Evolutionary conservation across 2,888 invertebrate genomes (phyloP).

Genomic region (Anthrax anthrax): DNA sequence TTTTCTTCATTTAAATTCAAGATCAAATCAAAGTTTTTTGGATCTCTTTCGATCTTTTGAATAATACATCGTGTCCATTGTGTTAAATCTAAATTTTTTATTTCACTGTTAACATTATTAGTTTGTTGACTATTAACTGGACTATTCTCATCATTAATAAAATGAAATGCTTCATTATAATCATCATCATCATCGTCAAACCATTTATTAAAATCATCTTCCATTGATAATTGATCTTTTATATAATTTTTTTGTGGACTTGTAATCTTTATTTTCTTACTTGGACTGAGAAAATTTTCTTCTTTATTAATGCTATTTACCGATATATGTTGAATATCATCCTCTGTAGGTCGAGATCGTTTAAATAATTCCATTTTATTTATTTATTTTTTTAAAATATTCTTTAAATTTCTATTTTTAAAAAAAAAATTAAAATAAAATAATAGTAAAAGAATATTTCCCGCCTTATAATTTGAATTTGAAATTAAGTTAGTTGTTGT

Average conservation of each 20-base stretch:
- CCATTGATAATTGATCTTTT: not conserved
- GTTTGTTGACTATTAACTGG: not conserved
- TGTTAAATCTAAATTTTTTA: slow-evolving; percentile 21
- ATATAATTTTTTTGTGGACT: not conserved
- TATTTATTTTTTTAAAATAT: no score
- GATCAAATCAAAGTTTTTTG: slow-evolving; percentile 19
- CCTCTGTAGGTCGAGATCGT: not conserved
- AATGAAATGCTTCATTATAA: no score
- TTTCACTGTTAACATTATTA: no score
- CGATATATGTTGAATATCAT: not conserved
- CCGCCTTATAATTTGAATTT: no score
- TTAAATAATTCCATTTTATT: not conserved
- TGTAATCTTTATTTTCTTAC: not conserved
- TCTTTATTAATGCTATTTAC: not conserved
- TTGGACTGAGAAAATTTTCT: not conserved
- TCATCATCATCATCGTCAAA: not conserved
- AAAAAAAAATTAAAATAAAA: not conserved
- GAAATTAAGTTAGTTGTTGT: no score
- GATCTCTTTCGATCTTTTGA: slow-evolving; percentile 16
- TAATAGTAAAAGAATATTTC: no score
- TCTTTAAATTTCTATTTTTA: no score
- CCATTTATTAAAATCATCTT: not conserved
- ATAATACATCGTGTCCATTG: slow-evolving; percentile 30
- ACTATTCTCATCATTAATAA: not conserved
- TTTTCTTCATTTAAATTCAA: slow-evolving; percentile 15